Evolutionary conservation across 2,113 vertebrate genomes (phyloP).

Genomic region (Laticauda laticaudata): DNA sequence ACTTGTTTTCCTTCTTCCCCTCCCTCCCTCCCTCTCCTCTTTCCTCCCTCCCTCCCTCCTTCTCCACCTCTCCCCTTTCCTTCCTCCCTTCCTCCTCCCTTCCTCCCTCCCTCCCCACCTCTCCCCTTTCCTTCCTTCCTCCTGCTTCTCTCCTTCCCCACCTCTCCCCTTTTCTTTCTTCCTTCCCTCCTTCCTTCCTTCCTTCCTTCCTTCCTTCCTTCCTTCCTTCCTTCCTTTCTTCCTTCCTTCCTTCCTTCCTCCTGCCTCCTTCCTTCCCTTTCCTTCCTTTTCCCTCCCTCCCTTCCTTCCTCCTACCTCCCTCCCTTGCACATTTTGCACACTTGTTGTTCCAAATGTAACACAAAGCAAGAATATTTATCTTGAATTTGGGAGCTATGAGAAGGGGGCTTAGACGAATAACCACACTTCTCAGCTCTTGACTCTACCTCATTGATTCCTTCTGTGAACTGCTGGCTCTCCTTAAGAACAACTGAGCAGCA

Average conservation of each 20-base stretch:
- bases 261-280: too few species aligned
- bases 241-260: too few species aligned
- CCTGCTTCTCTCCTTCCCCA: too few species aligned
- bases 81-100: too few species aligned
- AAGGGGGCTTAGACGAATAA: background rate
- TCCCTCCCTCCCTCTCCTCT: rapidly evolving
- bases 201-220: too few species aligned
- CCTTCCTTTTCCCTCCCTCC: too few species aligned
- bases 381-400: background rate
- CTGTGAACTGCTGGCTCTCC: background rate
- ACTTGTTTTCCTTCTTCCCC: too few species aligned
- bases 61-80: rapidly evolving
- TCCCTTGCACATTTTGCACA: background rate
- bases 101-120: too few species aligned
- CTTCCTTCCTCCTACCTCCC: background rate
- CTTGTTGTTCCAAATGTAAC: background rate
- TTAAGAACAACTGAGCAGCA: background rate
- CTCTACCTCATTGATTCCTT: background rate
- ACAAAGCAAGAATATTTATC: background rate
- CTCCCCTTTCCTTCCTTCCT: too few species aligned
- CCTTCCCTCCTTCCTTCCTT: too few species aligned
- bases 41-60: rapidly evolving
- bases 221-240: too few species aligned
- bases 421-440: background rate
- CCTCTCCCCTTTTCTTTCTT: too few species aligned